These are phyloP conservation scores for Thryonomys swinderianus DNA, from an alignment of 2,113 vertebrate species.

Conservation along the genomic window DNA sequence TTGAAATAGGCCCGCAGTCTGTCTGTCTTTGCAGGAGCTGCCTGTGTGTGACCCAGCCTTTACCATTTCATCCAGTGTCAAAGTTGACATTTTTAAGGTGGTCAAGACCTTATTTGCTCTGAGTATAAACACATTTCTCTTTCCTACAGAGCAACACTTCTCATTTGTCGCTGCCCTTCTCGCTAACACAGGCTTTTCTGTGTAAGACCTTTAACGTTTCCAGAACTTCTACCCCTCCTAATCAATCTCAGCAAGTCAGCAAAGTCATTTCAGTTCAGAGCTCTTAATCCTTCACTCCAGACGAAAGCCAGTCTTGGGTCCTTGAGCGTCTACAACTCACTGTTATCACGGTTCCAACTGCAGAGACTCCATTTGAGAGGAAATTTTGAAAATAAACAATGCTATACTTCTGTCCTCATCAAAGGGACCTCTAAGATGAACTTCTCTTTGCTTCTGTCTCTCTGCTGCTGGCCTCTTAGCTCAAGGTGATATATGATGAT, in stretches of 20 bases:
- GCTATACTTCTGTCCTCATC: neutral
- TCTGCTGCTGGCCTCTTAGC: neutral
- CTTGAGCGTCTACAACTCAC: constrained; percentile 3
- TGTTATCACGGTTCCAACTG: neutral
- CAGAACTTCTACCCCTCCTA: neutral
- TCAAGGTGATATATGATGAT: neutral
- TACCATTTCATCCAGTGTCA: neutral
- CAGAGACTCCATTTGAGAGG: neutral
- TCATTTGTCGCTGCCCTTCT: neutral
- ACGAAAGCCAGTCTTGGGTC: neutral
- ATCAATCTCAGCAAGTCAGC: neutral
- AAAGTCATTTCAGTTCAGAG: neutral
- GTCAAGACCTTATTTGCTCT: neutral
- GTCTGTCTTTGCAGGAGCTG: neutral
- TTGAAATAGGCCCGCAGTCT: neutral
- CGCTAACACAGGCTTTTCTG: neutral
- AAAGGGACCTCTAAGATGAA: neutral
- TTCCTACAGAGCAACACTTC: neutral
- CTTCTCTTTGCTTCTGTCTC: neutral
- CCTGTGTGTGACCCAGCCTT: neutral
- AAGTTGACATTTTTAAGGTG: neutral
- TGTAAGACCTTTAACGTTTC: neutral
- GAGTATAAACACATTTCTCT: neutral
- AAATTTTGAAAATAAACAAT: constrained; percentile 26
- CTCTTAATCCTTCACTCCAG: constrained; percentile 32